Conservation (phyloP, 2,113 vertebrate species). For the Labeo rohita region DNA sequence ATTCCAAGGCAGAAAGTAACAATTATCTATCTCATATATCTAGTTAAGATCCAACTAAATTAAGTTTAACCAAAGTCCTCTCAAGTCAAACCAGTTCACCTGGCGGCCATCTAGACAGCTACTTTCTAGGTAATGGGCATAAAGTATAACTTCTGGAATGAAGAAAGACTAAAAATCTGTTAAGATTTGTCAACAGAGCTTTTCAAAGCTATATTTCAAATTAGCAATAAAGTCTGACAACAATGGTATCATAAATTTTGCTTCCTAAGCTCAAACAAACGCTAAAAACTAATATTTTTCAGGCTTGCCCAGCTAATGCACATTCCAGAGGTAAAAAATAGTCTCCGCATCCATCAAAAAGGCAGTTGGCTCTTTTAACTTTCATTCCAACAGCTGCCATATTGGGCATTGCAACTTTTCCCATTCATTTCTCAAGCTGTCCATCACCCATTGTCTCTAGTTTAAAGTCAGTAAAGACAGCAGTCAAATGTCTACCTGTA, state of each 20-base stretch:
- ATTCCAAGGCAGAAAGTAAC: neutral
- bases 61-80: neutral
- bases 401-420: neutral
- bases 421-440: neutral
- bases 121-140: neutral
- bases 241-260: constrained; percentile 1
- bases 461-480: neutral
- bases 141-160: neutral
- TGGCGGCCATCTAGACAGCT: neutral
- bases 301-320: neutral
- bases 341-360: neutral
- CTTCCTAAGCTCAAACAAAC: neutral
- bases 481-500: constrained; percentile 78
- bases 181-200: neutral
- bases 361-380: neutral
- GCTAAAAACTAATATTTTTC: neutral
- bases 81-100: neutral
- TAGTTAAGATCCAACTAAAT: neutral
- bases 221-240: neutral
- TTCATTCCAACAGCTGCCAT: constrained; percentile 9
- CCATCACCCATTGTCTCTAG: neutral
- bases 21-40: neutral
- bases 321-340: constrained; percentile 5
- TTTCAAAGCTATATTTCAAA: neutral
- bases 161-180: neutral